These are phyloP conservation scores for Dinoponera quadriceps DNA, from an alignment of 1,140 invertebrate genomes.

Conservation along the genomic window DNA sequence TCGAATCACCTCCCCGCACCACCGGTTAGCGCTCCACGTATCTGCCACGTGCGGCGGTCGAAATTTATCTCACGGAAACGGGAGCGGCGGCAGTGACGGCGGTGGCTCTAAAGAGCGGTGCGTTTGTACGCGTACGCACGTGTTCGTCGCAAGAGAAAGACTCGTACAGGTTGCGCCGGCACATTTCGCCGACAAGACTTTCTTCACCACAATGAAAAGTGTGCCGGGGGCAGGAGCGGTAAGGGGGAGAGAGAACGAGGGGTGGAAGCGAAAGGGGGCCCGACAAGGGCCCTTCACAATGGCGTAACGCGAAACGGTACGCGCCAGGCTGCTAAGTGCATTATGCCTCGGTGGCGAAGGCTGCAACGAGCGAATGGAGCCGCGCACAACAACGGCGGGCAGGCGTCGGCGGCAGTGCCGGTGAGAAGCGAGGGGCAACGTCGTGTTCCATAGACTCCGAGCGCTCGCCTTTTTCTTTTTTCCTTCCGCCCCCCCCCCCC, in stretches of 20 bases:
- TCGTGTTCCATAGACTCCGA: constrained; percentile 30
- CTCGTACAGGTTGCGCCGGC: constrained; percentile 69
- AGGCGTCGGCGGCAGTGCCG: neutral
- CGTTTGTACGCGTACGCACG: constrained; percentile 29
- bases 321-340: constrained; percentile 71
- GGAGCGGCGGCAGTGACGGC: neutral
- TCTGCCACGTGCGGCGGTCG: constrained; percentile 23
- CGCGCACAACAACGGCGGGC: constrained; percentile 21
- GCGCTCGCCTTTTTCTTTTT: neutral
- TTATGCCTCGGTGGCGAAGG: constrained; percentile 65
- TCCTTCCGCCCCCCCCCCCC: constrained; percentile 42
- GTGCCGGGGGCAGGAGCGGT: constrained; percentile 33
- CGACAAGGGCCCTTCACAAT: constrained; percentile 71
- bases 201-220: constrained; percentile 75
- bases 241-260: too few species aligned
- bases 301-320: constrained; percentile 78
- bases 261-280: neutral
- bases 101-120: neutral
- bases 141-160: neutral
- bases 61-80: constrained; percentile 57
- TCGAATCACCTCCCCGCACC: neutral
- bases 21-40: neutral
- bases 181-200: constrained; percentile 71
- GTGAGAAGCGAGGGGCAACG: constrained; percentile 26
- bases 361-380: constrained; percentile 41